Evolutionary conservation across 1,140 invertebrate species (phyloP).

Genomic region (Mylabris phalerata): DNA sequence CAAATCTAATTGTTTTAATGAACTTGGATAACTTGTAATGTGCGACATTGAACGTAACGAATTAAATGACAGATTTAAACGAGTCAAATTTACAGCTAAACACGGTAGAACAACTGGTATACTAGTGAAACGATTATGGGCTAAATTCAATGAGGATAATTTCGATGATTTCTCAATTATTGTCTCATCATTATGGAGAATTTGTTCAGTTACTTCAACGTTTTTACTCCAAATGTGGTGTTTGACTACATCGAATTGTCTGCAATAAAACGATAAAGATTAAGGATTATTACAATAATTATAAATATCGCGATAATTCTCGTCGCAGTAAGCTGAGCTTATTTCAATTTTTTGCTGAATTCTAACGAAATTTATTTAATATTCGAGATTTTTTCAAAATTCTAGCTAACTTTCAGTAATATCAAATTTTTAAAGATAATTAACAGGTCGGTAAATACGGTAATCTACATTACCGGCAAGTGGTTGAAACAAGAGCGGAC

Average conservation of each 20-base stretch:
- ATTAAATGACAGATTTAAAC: conserved; percentile 90
- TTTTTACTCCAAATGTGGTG: conserved; percentile 67
- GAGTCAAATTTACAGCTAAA: conserved; percentile 73
- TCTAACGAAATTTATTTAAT: no score
- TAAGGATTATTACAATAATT: no score
- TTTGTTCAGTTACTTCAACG: conserved; percentile 64
- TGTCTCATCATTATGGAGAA: conserved; percentile 45
- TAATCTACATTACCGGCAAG: no score
- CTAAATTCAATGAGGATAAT: conserved; percentile 72
- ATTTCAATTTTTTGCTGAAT: no score
- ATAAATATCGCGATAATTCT: no score
- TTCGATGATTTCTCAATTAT: conserved; percentile 49
- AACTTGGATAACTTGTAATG: conserved; percentile 82
- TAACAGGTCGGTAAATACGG: no score
- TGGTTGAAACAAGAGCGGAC: no score
- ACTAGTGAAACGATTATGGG: conserved; percentile 83
- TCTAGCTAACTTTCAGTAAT: no score
- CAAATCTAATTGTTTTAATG: conserved; percentile 84
- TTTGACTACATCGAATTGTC: conserved; percentile 51
- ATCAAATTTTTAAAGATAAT: no score
- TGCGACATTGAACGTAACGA: conserved; percentile 76
- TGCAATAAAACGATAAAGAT: conserved; percentile 23
- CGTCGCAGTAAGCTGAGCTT: no score
- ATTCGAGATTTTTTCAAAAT: no score
- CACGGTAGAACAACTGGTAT: conserved; percentile 86